Percentiles rank a stretch among this genome's conserved stretches.
Evolutionary conservation across 1,140 invertebrate genomes (phyloP).

Genomic region (Drosophila funebris): DNA sequence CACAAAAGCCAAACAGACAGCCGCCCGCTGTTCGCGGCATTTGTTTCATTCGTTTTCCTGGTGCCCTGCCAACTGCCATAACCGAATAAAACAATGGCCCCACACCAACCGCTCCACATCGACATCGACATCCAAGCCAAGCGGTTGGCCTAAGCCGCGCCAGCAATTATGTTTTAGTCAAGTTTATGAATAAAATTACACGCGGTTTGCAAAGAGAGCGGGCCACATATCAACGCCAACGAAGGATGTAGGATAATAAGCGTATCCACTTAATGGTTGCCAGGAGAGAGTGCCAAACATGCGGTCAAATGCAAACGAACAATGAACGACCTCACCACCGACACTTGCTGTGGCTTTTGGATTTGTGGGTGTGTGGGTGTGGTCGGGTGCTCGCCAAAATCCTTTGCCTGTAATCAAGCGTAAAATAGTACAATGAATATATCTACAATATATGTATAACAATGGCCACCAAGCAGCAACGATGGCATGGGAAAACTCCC

Average conservation of each 20-base stretch:
- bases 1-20: slow-evolving; percentile 68
- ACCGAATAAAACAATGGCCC: slow-evolving; percentile 47
- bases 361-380: slow-evolving; percentile 19
- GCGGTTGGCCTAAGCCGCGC: slow-evolving; percentile 30
- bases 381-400: slow-evolving; percentile 55
- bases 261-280: slow-evolving; percentile 80
- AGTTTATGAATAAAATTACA: slow-evolving; percentile 80
- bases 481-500: slow-evolving; percentile 44
- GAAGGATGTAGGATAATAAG: slow-evolving; percentile 80
- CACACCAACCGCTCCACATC: background rate
- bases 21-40: slow-evolving; percentile 22
- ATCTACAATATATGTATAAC: slow-evolving; percentile 78
- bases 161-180: slow-evolving; percentile 64
- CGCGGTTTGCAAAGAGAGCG: slow-evolving; percentile 20
- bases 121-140: background rate
- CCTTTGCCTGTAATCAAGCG: slow-evolving; percentile 78
- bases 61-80: slow-evolving; percentile 54
- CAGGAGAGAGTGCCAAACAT: slow-evolving; percentile 76
- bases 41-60: slow-evolving; percentile 2
- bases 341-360: background rate
- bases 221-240: slow-evolving; percentile 68
- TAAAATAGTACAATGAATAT: slow-evolving; percentile 82
- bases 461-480: slow-evolving; percentile 50
- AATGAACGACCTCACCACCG: slow-evolving; percentile 31
- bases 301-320: slow-evolving; percentile 72